Evolutionary conservation across 2,888 invertebrate genomes (phyloP).

Genomic region (Cheilosia pagana): DNA sequence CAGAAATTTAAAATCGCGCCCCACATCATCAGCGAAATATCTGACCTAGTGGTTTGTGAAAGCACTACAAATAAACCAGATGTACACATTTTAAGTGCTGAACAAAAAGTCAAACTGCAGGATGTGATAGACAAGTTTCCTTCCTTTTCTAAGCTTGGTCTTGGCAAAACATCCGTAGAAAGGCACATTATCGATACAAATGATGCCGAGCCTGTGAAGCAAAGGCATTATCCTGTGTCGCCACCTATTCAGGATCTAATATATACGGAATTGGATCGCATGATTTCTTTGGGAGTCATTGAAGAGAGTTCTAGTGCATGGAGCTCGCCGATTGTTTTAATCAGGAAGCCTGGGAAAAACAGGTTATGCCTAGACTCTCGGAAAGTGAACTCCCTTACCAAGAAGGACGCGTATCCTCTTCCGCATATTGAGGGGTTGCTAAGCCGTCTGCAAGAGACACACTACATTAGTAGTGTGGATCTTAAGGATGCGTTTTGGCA

Average conservation of each 20-base stretch:
- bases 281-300: constrained; percentile 17
- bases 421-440: constrained; percentile 3
- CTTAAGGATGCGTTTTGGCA: not conserved
- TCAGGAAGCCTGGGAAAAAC: not conserved
- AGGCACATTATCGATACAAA: constrained; percentile 12
- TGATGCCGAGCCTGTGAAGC: constrained; percentile 2
- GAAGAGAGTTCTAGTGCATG: constrained; percentile 20
- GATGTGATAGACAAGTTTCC: constrained; percentile 5
- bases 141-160: not conserved
- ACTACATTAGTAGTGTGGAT: constrained; percentile 18
- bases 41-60: not conserved
- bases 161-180: constrained; percentile 26
- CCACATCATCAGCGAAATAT: not conserved
- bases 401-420: not conserved
- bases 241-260: constrained; percentile 5
- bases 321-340: constrained; percentile 8
- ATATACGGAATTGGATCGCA: constrained; percentile 12
- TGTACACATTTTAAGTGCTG: not conserved
- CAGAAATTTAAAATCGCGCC: constrained; percentile 8
- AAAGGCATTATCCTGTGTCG: constrained; percentile 18
- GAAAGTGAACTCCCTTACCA: not conserved
- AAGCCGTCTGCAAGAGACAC: constrained; percentile 1
- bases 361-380: not conserved
- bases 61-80: not conserved
- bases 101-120: not conserved